A percentile compares a stretch with the other conserved stretches of the same genome.
These are phyloP conservation scores for Jacana jacana DNA, from an alignment of 2,113 vertebrate genomes.

Conservation along the genomic window DNA sequence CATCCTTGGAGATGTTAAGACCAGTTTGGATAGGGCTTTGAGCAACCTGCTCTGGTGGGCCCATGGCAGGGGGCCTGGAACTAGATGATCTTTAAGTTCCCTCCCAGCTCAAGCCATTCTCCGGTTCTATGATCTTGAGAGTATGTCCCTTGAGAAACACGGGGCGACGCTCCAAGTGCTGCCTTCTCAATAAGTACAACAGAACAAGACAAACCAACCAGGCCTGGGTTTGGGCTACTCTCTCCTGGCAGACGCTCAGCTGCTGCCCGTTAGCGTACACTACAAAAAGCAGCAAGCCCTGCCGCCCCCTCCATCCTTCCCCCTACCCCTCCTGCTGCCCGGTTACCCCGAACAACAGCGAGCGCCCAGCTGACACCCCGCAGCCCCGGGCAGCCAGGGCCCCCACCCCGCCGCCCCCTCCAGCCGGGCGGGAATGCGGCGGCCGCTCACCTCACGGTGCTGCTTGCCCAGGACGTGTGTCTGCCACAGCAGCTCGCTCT, in stretches of 20 bases:
- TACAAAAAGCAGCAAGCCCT: not conserved
- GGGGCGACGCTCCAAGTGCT: not conserved
- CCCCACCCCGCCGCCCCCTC: not conserved
- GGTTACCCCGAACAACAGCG: not conserved
- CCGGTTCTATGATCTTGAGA: not conserved
- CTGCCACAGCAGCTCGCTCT: constrained; percentile 91
- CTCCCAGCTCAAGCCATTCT: not conserved
- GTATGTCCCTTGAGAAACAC: fast-evolving
- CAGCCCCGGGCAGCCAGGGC: not conserved
- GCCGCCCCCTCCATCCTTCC: not conserved
- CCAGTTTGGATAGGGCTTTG: not conserved
- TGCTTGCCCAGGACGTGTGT: constrained; percentile 89
- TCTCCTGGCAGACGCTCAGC: fast-evolving
- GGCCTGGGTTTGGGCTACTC: fast-evolving
- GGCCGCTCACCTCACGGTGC: constrained; percentile 84
- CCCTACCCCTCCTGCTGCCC: fast-evolving
- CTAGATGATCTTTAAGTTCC: not conserved
- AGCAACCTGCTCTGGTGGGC: not conserved
- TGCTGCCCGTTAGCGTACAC: fast-evolving
- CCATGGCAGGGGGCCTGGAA: not conserved
- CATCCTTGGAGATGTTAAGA: not conserved
- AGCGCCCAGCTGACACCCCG: not conserved
- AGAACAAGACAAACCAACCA: fast-evolving
- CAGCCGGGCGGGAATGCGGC: not conserved
- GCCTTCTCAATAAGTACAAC: fast-evolving